Conservation (phyloP, 2,888 invertebrate species). For the Oasisia sp. region DNA sequence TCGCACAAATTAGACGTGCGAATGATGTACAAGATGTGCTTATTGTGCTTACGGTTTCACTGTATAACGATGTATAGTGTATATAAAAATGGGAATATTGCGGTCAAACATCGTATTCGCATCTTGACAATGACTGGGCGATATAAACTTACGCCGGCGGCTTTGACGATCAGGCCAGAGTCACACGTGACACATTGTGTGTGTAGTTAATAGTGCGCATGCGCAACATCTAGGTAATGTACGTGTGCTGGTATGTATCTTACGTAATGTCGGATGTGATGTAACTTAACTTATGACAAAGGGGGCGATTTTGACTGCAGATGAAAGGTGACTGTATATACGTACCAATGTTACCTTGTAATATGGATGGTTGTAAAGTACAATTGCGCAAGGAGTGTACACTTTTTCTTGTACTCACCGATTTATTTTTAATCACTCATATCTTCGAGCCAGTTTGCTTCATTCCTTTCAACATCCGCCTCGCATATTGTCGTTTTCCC, state of each 20-base stretch:
- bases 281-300: not conserved
- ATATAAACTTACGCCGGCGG: not conserved
- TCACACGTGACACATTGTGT: not conserved
- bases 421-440: too few relatives aligned
- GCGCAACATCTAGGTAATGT: not conserved
- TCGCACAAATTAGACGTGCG: not conserved
- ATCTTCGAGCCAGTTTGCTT: too few relatives aligned
- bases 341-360: not conserved
- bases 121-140: not conserved
- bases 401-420: too few relatives aligned
- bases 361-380: not conserved
- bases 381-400: not conserved
- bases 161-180: not conserved
- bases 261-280: not conserved
- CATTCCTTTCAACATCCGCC: too few relatives aligned
- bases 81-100: not conserved
- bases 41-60: not conserved
- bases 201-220: slow-evolving; percentile 3
- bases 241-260: not conserved
- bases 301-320: not conserved
- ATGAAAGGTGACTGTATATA: not conserved
- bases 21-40: not conserved
- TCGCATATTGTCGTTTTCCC: too few relatives aligned
- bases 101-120: not conserved
- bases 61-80: not conserved